Evolutionary conservation across 2,888 invertebrate species (phyloP).

Genomic region (Pseudanteris insignis): DNA sequence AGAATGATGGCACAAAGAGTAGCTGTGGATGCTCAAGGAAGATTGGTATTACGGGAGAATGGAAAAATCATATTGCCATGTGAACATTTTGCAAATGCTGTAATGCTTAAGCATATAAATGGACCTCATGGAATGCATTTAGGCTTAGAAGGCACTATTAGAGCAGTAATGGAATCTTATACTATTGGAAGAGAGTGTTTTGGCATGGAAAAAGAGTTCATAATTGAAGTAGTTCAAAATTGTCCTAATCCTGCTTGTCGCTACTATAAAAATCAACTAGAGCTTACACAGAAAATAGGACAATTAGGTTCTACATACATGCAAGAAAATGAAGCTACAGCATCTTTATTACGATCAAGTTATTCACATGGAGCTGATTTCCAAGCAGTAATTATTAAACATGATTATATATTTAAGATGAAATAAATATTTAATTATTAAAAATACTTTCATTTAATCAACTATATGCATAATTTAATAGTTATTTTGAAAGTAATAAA

Average conservation of each 20-base stretch:
- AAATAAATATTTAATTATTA: no score
- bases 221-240: conserved; percentile 87
- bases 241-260: conserved; percentile 89
- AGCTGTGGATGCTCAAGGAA: conserved; percentile 83
- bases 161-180: conserved; percentile 87
- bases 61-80: conserved; percentile 89
- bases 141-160: conserved; percentile 83
- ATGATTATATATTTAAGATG: no score
- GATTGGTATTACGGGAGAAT: conserved; percentile 83
- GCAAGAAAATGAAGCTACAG: conserved; percentile 61
- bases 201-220: conserved; percentile 91
- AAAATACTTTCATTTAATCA: no score
- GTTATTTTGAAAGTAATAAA: no score
- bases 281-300: conserved; percentile 66
- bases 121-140: conserved; percentile 87
- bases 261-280: conserved; percentile 86
- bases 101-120: conserved; percentile 90
- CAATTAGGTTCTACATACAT: conserved; percentile 61
- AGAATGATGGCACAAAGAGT: conserved; percentile 89
- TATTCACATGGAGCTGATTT: conserved; percentile 61
- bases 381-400: conserved; percentile 53
- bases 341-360: conserved; percentile 57
- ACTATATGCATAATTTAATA: no score
- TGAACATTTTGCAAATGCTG: conserved; percentile 90
- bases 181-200: conserved; percentile 84